These are phyloP conservation scores for Yasuhikotakia modesta DNA, from an alignment of 2,797 vertebrate species.

Conservation along the genomic window DNA sequence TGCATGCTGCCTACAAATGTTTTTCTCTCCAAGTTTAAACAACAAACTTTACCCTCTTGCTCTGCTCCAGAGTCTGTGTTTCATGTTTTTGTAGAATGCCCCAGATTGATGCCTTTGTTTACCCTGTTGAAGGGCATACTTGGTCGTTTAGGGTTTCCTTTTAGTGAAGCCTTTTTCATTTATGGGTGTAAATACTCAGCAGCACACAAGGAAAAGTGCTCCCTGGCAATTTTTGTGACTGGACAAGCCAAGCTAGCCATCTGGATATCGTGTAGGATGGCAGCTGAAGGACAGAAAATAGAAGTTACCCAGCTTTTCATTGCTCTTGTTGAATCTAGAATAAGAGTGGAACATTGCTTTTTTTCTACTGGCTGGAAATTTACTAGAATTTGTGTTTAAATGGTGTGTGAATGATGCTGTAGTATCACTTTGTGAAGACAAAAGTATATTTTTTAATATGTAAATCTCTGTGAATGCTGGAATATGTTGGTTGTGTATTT, in stretches of 20 bases:
- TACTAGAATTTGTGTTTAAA: neutral
- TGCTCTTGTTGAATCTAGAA: constrained; percentile 11
- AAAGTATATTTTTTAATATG: too few relatives aligned
- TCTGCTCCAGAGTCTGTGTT: neutral
- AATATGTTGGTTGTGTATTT: too few relatives aligned
- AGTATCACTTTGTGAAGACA: too few relatives aligned
- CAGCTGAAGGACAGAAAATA: neutral
- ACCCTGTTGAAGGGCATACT: too few relatives aligned
- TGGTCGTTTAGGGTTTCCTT: too few relatives aligned
- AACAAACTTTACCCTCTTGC: neutral
- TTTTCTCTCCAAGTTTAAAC: neutral
- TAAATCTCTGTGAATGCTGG: too few relatives aligned
- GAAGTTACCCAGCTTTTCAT: neutral
- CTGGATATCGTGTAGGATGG: neutral
- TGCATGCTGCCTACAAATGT: neutral
- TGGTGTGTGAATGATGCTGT: neutral
- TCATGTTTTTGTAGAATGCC: neutral
- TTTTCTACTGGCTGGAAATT: neutral
- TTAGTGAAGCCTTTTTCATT: too few relatives aligned
- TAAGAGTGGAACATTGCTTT: neutral
- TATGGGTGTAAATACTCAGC: neutral
- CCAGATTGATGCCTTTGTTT: neutral
- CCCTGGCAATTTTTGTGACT: neutral
- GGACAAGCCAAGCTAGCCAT: neutral
- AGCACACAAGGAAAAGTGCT: neutral